A percentile compares a stretch with the other conserved stretches of the same genome.
Evolutionary conservation across 2,888 invertebrate genomes (phyloP).

Genomic region (Spilosoma lubricipeda): DNA sequence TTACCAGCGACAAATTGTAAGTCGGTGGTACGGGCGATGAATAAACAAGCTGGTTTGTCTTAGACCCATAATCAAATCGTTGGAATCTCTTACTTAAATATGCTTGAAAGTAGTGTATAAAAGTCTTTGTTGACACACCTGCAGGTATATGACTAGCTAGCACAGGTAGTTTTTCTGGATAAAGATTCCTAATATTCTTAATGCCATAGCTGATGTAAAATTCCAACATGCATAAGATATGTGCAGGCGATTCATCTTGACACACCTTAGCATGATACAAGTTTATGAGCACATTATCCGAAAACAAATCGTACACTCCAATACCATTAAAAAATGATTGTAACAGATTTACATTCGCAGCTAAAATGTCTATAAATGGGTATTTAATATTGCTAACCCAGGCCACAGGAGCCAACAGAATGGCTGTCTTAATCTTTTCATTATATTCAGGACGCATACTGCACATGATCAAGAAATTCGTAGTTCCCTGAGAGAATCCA

Average conservation of each 20-base stretch:
- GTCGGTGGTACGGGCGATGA: conserved; percentile 62
- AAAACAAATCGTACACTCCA: conserved; percentile 69
- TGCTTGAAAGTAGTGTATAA: conserved; percentile 74
- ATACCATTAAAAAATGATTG: conserved; percentile 54
- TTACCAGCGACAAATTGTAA: conserved; percentile 67
- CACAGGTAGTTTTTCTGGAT: conserved; percentile 64
- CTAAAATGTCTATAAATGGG: conserved; percentile 65
- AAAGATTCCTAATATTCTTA: conserved; percentile 63
- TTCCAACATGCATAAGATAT: conserved; percentile 69
- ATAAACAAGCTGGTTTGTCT: conserved; percentile 61
- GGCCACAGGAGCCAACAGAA: conserved; percentile 76
- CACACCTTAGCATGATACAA: conserved; percentile 67
- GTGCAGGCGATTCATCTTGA: conserved; percentile 54
- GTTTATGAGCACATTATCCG: conserved; percentile 59
- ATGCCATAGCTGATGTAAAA: conserved; percentile 69
- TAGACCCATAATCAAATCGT: conserved; percentile 68
- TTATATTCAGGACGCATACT: conserved; percentile 74
- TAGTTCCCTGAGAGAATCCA: conserved; percentile 80
- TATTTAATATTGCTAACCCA: conserved; percentile 64
- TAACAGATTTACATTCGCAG: conserved; percentile 57
- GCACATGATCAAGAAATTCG: conserved; percentile 74
- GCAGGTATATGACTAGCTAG: conserved; percentile 75
- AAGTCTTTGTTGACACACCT: conserved; percentile 70
- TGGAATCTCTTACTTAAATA: conserved; percentile 69
- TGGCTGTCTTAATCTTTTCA: conserved; percentile 70